Evolutionary conservation across 1,140 invertebrate genomes (phyloP), one percentile per base, ranked within the genome.

Genomic region (Leptinotarsa texana): DNA sequence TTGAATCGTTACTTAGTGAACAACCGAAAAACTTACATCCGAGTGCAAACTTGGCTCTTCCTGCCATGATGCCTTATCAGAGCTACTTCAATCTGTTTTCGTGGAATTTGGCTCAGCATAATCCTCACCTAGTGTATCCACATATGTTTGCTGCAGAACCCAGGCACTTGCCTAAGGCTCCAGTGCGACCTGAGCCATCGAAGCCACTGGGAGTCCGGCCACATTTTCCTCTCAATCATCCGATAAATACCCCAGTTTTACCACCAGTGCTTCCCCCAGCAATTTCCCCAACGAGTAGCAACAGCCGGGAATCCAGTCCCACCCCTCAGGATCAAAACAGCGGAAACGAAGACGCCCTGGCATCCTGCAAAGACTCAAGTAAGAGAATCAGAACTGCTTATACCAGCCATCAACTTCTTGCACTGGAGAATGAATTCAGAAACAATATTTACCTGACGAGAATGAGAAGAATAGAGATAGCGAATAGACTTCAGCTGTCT

Each of bases 401-500:
- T 83, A 97, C 96, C 0, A 95, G 95, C 72, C 96, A 93, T 0
- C 96, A 98, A 84, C 87, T 98, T 0, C 84, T 98, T 61, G 95
- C 97, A 84, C 85, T 98, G 61, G 96, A 98, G 84, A 92, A 96
- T 74, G 96, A 97, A 83, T 97, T 97, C 82, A 90, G 94, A 1
- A 89, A 93, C 77, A 97, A 96, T 81, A 96, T 96, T 88, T 98
- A 97, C 79, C 86, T 98, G 33, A 97, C 95, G 1, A 89, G 96
- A 42, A 88, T 97, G 48, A 87, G 96, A 61, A 88, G 96, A 74
- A 97, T 98, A 77, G 96, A 98, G 84, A 96, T 98, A 69, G 96
- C 96, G 0, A 96, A 94, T 6, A 91, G 93, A 78, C 86, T 98
- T 69, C 90, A 92, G 24, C 85, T 98, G 1, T 96, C 94, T 0